phyloP scores from a whole-genome alignment of 2,113 vertebrate genomes.

The Nycticryphes semicollaris region DNA sequence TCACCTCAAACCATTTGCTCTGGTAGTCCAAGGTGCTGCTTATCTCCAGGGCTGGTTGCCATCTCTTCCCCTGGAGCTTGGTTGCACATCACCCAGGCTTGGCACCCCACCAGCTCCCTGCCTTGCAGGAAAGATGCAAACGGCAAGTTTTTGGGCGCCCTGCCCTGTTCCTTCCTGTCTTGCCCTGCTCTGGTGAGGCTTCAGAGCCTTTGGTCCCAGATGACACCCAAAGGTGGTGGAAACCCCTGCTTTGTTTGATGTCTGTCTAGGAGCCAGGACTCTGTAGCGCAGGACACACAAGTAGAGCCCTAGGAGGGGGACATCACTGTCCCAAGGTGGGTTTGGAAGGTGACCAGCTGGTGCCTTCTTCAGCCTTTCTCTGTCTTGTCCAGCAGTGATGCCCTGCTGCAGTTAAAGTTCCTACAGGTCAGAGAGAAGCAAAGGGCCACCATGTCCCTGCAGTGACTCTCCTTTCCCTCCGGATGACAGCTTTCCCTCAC shows the following conservation, averaged over 20 bases:
- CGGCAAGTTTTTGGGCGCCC: not conserved
- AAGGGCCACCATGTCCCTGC: not conserved
- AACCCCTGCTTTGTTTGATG: not conserved
- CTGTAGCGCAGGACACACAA: not conserved
- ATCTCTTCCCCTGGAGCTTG: not conserved
- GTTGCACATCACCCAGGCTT: not conserved
- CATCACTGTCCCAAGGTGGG: not conserved
- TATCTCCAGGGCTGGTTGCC: not conserved
- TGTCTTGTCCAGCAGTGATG: not conserved
- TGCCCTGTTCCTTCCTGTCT: not conserved
- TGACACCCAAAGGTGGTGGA: not conserved
- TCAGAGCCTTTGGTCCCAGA: not conserved
- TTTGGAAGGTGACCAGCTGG: not conserved
- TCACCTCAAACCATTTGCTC: not conserved
- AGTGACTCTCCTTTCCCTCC: not conserved
- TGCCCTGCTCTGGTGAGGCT: not conserved
- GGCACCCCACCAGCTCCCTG: not conserved
- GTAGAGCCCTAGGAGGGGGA: not conserved
- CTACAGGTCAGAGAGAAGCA: not conserved
- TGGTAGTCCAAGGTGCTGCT: not conserved
- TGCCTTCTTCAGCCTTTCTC: not conserved
- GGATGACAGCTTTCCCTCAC: not conserved
- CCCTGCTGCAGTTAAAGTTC: not conserved
- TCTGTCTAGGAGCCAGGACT: not conserved
- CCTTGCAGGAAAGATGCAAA: not conserved